Evolutionary conservation across 2,113 vertebrate species (phyloP), one percentile per base, ranked within the genome.

Genomic region (Pachypanchax playfairii): DNA sequence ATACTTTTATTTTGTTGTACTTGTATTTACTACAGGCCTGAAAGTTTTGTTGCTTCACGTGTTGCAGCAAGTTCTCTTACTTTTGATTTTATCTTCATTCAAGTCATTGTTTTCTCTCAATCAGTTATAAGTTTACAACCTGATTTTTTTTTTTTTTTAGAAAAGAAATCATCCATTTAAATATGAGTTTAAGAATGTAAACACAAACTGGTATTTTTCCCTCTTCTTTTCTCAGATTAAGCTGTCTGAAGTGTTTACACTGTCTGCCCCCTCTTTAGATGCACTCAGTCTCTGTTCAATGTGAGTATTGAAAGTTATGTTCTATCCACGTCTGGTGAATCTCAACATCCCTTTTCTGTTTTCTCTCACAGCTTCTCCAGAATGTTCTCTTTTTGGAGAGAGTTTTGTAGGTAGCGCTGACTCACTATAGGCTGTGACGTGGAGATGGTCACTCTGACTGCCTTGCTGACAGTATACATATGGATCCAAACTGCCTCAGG

Each of bases 401-500:
- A 56, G 1, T 83, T 77, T 80, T 46, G n/a, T 55, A 88, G 87
- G 82, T 90, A 87, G 65, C 70, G 50, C 44, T 78, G 20, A 18
- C 48, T 70, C 58, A 35, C 61, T 4, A 44, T 33, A 74, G 70
- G 67, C 72, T 65, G 79, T 61, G 78, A 42, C 71, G 78, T 85
- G 87, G 90, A 91, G 75, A 93, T 93, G 91, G 69, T 90, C 74
- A 74, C 71, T 60, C 72, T 79, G 82, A 79, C 75, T 20, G 58
- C 74, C 49, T 50, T 90, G 54, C 71, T 92, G 75, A 79, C 85
- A 60, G 38, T 84, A 65, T 92, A 83, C 71, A 65, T 87, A 60
- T 92, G 89, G 89, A 84, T 89, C 56, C 90, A 83, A 62, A 50
- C 63, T 21, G 76, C 71, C 31, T 77, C 49, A 25, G 90, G 85